Evolutionary conservation across 2,888 invertebrate genomes (phyloP), one percentile per base, ranked within the genome.

Genomic region (Athetis lepigone): DNA sequence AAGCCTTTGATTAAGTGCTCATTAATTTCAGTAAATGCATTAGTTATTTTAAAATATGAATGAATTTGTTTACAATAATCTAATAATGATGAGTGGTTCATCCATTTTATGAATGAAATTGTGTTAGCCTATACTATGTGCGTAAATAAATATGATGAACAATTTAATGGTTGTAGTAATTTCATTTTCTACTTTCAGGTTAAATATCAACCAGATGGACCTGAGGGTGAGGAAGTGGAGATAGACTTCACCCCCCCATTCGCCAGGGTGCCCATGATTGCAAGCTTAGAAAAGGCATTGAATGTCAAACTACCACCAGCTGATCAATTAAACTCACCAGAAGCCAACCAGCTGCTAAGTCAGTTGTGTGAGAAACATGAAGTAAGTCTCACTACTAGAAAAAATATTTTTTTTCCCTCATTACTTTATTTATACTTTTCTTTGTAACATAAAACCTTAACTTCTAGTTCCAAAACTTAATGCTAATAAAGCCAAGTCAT

Each of bases 211-310:
- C 99, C 99, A 0, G 98, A 99, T 74, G 99, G 98, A 0, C 96
- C 96, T 0, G 98, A 97, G 5, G 97, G 97, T 51, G 97, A 97
- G 82, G 97, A 96, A 73, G 95, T 97, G 4, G 98, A 98, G 90
- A 97, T 99, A 62, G 99, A 99, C 92, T 99, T 99, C 86, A 99
- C 99, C 4, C 99, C 99, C 27, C 99, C 99, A 2, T 99, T 99
- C 94, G 98, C 97, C 79, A 95, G 98, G 75, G 95, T 99, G 4
- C 96, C 97, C 19, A 99, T 99, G 99, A 97, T 99, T 74, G 96
- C 97, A 29, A 98, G 98, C 1, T 95, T 99, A 57, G 99, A 99
- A 89, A 97, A 97, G 84, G 95, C 95, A 52, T 94, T 99, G 9
- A 96, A 96, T 77, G 96, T 97, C 0, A 97, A 97, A 91, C 95